Conservation (phyloP, 1,140 invertebrate genomes). For the Drosophila repletoides region DNA sequence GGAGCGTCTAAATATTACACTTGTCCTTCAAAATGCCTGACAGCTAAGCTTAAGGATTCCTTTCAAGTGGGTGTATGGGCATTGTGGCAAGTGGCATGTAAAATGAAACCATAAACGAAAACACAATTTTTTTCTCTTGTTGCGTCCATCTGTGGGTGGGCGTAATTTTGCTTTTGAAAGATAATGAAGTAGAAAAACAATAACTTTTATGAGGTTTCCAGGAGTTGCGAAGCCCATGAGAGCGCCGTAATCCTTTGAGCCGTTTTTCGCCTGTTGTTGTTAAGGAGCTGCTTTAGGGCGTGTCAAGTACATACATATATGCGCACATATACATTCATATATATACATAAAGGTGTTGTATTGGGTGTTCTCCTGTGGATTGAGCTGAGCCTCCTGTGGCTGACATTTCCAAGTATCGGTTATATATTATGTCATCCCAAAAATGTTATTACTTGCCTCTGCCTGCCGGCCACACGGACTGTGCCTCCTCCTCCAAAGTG, state of each 20-base stretch:
- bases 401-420: constrained; percentile 75
- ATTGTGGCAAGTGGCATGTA: constrained; percentile 49
- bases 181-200: constrained; percentile 82
- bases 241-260: constrained; percentile 70
- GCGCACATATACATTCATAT: constrained; percentile 1
- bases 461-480: no score
- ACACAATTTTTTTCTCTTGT: constrained; percentile 37
- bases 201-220: constrained; percentile 80
- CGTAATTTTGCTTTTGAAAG: constrained; percentile 62
- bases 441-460: no score
- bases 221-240: constrained; percentile 24
- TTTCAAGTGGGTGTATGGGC: not conserved
- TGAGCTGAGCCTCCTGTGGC: constrained; percentile 40
- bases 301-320: constrained; percentile 23
- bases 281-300: constrained; percentile 50
- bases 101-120: constrained; percentile 77
- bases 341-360: constrained; percentile 18
- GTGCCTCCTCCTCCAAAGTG: no score
- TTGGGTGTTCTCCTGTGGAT: not conserved
- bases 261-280: constrained; percentile 15
- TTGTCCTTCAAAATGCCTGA: constrained; percentile 63
- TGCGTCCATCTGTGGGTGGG: not conserved
- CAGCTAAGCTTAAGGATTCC: constrained; percentile 56
- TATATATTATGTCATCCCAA: constrained; percentile 57
- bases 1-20: constrained; percentile 57